Conservation (phyloP, 1,140 invertebrate genomes). For the Drosophila parabipectinata region DNA sequence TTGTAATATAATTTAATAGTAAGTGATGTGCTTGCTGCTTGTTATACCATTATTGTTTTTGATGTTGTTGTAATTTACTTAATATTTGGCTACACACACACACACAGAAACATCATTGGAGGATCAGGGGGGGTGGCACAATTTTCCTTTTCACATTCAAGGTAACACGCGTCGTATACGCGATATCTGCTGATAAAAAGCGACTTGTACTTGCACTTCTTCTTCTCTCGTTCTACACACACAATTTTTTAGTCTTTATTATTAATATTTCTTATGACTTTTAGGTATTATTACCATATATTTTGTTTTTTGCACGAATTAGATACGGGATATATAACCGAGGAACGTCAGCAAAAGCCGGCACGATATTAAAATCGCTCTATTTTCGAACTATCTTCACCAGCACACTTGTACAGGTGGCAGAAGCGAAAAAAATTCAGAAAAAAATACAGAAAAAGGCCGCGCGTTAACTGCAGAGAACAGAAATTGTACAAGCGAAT, state of each 20-base stretch:
- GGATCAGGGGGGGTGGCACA: conserved; percentile 35
- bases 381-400: conserved; percentile 35
- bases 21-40: conserved; percentile 39
- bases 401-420: conserved; percentile 62
- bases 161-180: conserved; percentile 65
- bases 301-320: conserved; percentile 6
- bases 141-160: conserved; percentile 55
- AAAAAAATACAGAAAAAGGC: conserved; percentile 31
- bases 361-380: conserved; percentile 24
- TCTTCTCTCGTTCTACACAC: conserved; percentile 2
- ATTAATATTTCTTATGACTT: conserved; percentile 8
- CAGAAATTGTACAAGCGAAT: conserved; percentile 50
- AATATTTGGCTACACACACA: conserved; percentile 57
- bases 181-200: conserved; percentile 49
- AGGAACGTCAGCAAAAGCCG: conserved; percentile 49
- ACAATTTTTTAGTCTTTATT: conserved; percentile 1
- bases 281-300: not conserved
- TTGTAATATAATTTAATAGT: conserved; percentile 78
- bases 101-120: conserved; percentile 8
- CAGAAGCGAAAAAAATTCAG: conserved; percentile 26
- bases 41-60: conserved; percentile 19
- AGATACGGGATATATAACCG: conserved; percentile 16
- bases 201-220: conserved; percentile 21
- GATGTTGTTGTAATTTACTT: conserved; percentile 62
- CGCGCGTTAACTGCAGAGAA: conserved; percentile 62